phyloP scores from a whole-genome alignment of 2,888 invertebrate genomes.

The Hirtodrosophila duncani region DNA sequence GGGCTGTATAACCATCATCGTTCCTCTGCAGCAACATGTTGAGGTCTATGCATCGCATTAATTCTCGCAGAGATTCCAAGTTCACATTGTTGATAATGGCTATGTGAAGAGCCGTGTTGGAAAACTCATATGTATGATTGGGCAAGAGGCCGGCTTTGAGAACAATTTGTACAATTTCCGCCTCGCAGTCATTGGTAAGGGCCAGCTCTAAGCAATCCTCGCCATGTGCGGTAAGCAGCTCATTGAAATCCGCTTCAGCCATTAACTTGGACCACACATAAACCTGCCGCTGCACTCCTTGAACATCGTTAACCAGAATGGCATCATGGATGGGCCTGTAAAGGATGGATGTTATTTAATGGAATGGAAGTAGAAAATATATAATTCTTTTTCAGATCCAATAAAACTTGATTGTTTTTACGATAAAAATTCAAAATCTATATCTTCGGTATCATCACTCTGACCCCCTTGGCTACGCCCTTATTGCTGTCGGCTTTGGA shows the following conservation, averaged over 20 bases:
- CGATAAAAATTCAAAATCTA: too few species aligned
- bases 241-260: slow-evolving; percentile 44
- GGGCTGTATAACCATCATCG: slow-evolving; percentile 73
- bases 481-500: too few species aligned
- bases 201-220: slow-evolving; percentile 73
- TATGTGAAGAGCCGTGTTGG: slow-evolving; percentile 73
- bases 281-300: slow-evolving; percentile 52
- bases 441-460: too few species aligned
- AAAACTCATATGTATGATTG: slow-evolving; percentile 61
- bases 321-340: slow-evolving; percentile 67
- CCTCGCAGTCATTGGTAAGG: slow-evolving; percentile 54
- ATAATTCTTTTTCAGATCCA: too few species aligned
- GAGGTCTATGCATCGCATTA: slow-evolving; percentile 63
- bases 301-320: slow-evolving; percentile 44
- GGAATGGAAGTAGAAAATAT: background rate
- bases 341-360: background rate
- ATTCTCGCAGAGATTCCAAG: slow-evolving; percentile 47
- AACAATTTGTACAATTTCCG: slow-evolving; percentile 55
- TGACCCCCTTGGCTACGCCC: too few species aligned
- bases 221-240: slow-evolving; percentile 52
- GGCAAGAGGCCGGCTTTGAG: slow-evolving; percentile 51
- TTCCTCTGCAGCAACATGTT: slow-evolving; percentile 61
- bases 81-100: slow-evolving; percentile 67
- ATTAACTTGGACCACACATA: slow-evolving; percentile 49
- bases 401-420: too few species aligned